phyloP scores from a whole-genome alignment of 2,888 invertebrate species.

The Ormia ochracea region DNA sequence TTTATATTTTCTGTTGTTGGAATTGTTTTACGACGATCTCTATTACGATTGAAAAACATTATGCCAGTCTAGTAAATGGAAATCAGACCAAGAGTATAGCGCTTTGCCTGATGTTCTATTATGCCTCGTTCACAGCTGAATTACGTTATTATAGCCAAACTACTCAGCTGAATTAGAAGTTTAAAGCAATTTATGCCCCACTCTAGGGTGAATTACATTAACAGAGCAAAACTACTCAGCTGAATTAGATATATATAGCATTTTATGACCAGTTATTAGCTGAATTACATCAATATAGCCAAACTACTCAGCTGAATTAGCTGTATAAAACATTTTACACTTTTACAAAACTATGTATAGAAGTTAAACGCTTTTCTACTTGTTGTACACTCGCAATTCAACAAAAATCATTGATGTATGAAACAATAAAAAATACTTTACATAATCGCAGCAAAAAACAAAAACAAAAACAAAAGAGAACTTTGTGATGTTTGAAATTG shows the following conservation, averaged over 20 bases:
- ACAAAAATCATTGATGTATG: constrained; percentile 45
- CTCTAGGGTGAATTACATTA: background rate
- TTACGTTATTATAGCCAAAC: background rate
- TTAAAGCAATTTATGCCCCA: no score
- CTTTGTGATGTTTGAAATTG: background rate
- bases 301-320: background rate
- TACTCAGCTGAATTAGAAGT: background rate
- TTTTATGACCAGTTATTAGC: background rate
- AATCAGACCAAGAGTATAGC: no score
- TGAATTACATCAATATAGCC: background rate
- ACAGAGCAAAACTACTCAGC: background rate
- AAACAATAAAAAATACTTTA: background rate
- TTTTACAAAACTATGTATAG: background rate
- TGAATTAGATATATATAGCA: background rate
- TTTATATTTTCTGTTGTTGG: no score
- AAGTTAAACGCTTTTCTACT: background rate
- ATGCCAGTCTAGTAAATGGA: no score
- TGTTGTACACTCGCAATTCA: constrained; percentile 26
- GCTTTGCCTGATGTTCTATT: no score
- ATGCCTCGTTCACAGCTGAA: background rate
- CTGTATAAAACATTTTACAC: background rate
- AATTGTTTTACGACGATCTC: no score
- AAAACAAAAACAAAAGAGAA: no score
- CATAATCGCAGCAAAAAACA: constrained; percentile 20
- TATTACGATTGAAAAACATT: no score